Conservation (phyloP, 2,797 vertebrate species). For the Crypturellus tataupa region DNA sequence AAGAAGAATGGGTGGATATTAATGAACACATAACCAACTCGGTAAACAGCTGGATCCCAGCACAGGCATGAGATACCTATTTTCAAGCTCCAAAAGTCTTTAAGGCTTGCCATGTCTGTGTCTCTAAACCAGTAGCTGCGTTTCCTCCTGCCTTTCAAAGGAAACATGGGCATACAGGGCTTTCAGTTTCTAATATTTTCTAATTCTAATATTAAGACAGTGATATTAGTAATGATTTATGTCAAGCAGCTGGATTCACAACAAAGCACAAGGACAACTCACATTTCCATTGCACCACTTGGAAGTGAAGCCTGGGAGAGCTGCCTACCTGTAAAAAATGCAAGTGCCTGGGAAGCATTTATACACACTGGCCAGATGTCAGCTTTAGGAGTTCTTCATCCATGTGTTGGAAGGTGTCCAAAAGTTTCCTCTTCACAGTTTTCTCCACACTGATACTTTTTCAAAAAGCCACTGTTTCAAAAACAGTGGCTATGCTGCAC, state of each 20-base stretch:
- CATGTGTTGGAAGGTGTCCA: background rate
- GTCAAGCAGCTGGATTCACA: background rate
- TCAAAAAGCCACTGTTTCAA: no score
- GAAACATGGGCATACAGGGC: background rate
- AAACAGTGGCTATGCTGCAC: background rate
- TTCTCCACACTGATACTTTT: background rate
- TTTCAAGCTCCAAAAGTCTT: background rate
- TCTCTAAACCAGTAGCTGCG: background rate
- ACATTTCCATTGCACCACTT: background rate
- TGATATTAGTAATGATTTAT: background rate
- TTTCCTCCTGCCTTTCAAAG: background rate
- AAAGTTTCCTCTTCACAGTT: background rate
- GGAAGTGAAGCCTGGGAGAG: background rate
- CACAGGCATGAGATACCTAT: no score
- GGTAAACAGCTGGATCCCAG: no score
- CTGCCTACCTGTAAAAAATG: background rate
- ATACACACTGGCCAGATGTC: background rate
- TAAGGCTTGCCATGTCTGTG: background rate
- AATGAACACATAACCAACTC: no score
- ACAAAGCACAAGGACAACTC: background rate
- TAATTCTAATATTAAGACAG: background rate
- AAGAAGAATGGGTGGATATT: no score
- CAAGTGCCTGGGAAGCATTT: background rate
- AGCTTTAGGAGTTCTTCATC: background rate
- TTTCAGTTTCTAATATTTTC: background rate